These are phyloP conservation scores for Garrulus glandarius DNA, from an alignment of 2,797 vertebrate species.

Conservation along the genomic window DNA sequence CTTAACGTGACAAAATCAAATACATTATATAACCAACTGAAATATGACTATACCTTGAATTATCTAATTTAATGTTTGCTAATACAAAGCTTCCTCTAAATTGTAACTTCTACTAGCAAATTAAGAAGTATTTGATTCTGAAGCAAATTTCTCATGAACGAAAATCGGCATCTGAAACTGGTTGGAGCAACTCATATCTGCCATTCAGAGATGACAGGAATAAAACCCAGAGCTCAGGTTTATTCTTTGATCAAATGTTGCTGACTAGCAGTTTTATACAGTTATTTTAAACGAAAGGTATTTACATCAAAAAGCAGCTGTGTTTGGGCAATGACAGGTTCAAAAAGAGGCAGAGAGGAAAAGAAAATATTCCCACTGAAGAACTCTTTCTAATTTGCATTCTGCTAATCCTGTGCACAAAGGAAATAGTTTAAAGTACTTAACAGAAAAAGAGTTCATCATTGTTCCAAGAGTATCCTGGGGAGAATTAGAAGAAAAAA, in stretches of 20 bases:
- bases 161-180: neutral
- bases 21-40: neutral
- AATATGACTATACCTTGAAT: neutral
- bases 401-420: neutral
- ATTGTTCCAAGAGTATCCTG: neutral
- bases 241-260: neutral
- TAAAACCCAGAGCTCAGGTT: neutral
- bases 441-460: constrained; percentile 14
- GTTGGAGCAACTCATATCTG: neutral
- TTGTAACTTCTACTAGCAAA: neutral
- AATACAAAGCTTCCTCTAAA: neutral
- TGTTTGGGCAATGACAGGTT: neutral
- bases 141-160: neutral
- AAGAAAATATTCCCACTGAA: neutral
- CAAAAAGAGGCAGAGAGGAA: neutral
- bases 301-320: neutral
- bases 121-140: neutral
- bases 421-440: neutral
- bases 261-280: neutral
- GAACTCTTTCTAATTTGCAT: neutral
- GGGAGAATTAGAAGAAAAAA: neutral
- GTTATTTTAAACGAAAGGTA: neutral
- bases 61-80: neutral
- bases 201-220: neutral
- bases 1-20: neutral